phyloP scores from a whole-genome alignment of 2,797 vertebrate genomes.

The Alectoris magna region DNA sequence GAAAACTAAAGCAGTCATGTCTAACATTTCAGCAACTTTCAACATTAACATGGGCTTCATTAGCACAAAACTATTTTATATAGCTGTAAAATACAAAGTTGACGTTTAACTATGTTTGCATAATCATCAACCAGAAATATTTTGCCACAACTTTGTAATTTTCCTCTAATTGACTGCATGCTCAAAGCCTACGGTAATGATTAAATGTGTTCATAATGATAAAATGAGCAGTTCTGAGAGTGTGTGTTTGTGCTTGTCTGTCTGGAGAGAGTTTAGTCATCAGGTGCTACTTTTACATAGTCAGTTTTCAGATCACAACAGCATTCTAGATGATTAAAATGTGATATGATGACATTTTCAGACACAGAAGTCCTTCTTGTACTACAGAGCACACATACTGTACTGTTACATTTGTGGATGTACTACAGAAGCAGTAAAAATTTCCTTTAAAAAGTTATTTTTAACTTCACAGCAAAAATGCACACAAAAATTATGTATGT shows the following conservation, averaged over 20 bases:
- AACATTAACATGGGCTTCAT: neutral
- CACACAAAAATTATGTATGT: neutral
- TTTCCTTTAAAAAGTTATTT: neutral
- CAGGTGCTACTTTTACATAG: slow-evolving; percentile 59
- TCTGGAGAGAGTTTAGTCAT: neutral
- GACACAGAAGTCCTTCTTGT: neutral
- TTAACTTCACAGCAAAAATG: neutral
- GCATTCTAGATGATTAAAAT: slow-evolving; percentile 45
- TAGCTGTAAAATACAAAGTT: neutral
- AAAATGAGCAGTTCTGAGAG: neutral
- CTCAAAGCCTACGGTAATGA: neutral
- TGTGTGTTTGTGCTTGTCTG: too few relatives aligned
- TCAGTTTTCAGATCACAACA: slow-evolving; percentile 71
- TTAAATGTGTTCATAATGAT: neutral
- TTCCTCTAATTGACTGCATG: neutral
- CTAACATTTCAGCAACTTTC: neutral
- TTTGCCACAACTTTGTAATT: neutral
- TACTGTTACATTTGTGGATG: slow-evolving; percentile 10
- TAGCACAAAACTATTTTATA: neutral
- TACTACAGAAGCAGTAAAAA: neutral
- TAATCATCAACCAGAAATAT: neutral
- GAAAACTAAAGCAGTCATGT: neutral
- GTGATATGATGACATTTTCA: slow-evolving; percentile 10
- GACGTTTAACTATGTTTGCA: neutral
- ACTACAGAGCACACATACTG: neutral